These are phyloP conservation scores for Pipistrellus pipistrellus DNA, from an alignment of 2,797 vertebrate genomes.

Conservation along the genomic window DNA sequence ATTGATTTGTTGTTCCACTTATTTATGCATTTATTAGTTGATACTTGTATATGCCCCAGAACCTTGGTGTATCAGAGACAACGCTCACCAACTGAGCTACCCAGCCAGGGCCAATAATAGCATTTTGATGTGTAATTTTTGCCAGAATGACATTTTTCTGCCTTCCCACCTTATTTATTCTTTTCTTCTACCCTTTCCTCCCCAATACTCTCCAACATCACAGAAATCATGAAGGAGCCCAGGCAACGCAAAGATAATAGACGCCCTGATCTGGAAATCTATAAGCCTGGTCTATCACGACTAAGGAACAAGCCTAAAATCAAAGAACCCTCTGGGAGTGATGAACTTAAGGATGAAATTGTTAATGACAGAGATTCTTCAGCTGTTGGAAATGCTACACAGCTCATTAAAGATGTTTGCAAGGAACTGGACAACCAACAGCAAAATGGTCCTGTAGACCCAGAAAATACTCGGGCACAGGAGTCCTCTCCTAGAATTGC, in stretches of 20 bases:
- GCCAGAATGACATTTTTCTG: slow-evolving; percentile 57
- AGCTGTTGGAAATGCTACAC: slow-evolving; percentile 54
- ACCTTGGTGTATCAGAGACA: background rate
- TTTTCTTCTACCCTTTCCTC: background rate
- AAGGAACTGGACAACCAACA: slow-evolving; percentile 76
- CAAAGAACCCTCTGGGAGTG: slow-evolving; percentile 83
- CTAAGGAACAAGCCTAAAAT: slow-evolving; percentile 86
- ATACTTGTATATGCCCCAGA: background rate
- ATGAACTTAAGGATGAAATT: slow-evolving; percentile 81
- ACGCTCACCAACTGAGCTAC: background rate
- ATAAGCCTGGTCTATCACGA: slow-evolving; percentile 91
- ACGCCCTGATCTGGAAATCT: slow-evolving; percentile 92
- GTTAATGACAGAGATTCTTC: slow-evolving; percentile 66
- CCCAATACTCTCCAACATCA: background rate
- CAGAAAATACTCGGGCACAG: slow-evolving; percentile 62
- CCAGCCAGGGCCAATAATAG: background rate
- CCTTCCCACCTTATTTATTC: slow-evolving; percentile 29
- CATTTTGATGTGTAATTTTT: slow-evolving; percentile 60
- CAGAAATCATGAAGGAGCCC: slow-evolving; percentile 90
- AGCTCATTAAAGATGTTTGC: slow-evolving; percentile 37
- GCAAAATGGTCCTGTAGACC: slow-evolving; percentile 83
- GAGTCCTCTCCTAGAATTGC: slow-evolving; percentile 73
- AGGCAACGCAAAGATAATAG: slow-evolving; percentile 92
- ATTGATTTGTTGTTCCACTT: background rate
- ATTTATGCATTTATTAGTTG: background rate